A percentile compares a stretch with the other conserved stretches of the same genome.
Conservation (phyloP, 2,888 invertebrate genomes). For the Cephonodes hylas region DNA sequence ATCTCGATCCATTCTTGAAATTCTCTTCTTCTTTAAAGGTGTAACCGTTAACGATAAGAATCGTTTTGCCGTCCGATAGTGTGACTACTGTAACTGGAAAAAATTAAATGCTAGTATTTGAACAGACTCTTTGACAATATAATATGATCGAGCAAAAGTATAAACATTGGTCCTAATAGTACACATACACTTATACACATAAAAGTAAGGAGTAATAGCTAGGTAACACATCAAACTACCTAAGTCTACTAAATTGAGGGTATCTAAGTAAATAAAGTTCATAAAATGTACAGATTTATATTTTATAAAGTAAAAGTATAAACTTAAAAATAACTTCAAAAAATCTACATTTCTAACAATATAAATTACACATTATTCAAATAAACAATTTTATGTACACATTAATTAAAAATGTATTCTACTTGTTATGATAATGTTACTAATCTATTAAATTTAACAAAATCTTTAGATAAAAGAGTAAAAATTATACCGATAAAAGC, state of each 20-base stretch:
- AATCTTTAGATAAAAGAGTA: no score
- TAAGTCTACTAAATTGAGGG: not conserved
- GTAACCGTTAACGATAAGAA: constrained; percentile 63
- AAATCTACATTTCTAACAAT: not conserved
- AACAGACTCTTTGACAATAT: no score
- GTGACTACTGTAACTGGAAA: constrained; percentile 62
- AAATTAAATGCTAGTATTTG: constrained; percentile 17
- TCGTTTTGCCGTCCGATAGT: constrained; percentile 54
- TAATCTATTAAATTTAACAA: no score
- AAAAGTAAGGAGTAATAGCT: no score
- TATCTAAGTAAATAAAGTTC: not conserved
- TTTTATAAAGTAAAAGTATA: not conserved
- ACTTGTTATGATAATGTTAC: no score
- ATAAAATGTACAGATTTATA: no score
- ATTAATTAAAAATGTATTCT: no score
- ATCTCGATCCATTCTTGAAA: constrained; percentile 49
- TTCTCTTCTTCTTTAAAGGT: constrained; percentile 55
- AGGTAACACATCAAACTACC: not conserved
- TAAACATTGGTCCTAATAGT: not conserved
- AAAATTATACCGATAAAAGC: no score
- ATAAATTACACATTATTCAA: no score
- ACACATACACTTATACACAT: no score
- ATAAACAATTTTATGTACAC: no score
- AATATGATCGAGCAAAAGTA: not conserved
- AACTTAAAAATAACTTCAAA: not conserved